phyloP scores from a whole-genome alignment of 2,113 vertebrate genomes.

The Erinaceus europaeus region DNA sequence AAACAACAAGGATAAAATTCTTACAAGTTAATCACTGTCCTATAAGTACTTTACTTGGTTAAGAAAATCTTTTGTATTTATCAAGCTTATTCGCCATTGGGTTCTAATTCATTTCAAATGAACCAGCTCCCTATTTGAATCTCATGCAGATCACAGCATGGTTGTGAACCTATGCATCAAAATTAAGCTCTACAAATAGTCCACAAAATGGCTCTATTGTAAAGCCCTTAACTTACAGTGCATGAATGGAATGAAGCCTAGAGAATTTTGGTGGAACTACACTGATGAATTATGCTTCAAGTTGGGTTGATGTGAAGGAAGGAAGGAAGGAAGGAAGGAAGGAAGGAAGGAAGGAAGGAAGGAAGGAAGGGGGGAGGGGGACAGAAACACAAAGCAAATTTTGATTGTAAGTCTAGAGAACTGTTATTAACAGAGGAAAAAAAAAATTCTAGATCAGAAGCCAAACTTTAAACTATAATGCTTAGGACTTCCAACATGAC shows the following conservation, averaged over 20 bases:
- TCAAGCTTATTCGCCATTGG: constrained; percentile 37
- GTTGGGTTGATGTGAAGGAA: background rate
- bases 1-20: constrained; percentile 60
- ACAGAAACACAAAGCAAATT: no score
- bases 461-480: background rate
- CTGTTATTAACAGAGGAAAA: background rate
- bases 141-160: constrained; percentile 38
- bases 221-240: background rate
- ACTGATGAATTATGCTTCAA: background rate
- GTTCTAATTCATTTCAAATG: constrained; percentile 62
- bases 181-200: constrained; percentile 12
- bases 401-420: constrained; percentile 23
- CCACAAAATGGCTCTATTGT: background rate
- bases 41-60: constrained; percentile 44
- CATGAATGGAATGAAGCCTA: background rate
- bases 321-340: background rate
- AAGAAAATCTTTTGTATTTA: constrained; percentile 53
- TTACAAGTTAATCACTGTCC: background rate
- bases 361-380: no score
- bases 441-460: background rate
- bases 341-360: no score
- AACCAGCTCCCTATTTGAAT: constrained; percentile 30
- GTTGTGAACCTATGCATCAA: background rate
- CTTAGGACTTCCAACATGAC: background rate
- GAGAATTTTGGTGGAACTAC: background rate